phyloP scores from a whole-genome alignment of 2,113 vertebrate species.

The Gallinago media region DNA sequence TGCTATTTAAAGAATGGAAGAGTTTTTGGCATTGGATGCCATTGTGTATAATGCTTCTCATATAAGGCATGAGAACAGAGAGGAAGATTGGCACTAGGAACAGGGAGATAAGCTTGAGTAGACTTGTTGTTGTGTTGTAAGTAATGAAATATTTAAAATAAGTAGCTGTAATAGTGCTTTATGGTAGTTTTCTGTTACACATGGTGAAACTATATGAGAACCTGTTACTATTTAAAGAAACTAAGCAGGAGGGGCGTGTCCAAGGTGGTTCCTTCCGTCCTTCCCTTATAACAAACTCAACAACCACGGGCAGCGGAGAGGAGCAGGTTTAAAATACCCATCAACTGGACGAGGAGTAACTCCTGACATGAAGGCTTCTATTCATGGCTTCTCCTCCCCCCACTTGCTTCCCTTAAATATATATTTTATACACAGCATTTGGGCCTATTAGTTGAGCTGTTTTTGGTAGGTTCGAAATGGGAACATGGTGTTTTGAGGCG shows the following conservation, averaged over 20 bases:
- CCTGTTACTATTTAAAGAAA: constrained; percentile 1
- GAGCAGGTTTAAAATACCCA: neutral
- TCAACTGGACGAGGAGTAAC: neutral
- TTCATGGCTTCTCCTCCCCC: neutral
- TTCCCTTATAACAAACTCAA: neutral
- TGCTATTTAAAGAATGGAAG: neutral
- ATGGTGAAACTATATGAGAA: neutral
- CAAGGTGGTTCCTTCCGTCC: neutral
- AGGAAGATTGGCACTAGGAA: neutral
- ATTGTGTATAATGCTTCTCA: neutral
- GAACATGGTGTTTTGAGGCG: constrained; percentile 8
- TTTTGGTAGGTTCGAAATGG: neutral
- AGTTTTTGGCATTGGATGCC: neutral
- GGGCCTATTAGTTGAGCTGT: neutral
- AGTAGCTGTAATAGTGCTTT: neutral
- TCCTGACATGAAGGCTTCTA: constrained; percentile 18
- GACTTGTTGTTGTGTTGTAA: neutral
- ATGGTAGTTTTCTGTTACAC: neutral
- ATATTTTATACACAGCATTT: neutral
- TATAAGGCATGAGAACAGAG: neutral
- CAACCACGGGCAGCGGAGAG: neutral
- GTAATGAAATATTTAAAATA: neutral
- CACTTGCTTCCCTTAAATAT: neutral
- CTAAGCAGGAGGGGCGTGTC: neutral
- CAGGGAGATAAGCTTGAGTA: neutral